These are phyloP conservation scores for Pseudonaja textilis DNA, from an alignment of 2,113 vertebrate species.

Conservation along the genomic window DNA sequence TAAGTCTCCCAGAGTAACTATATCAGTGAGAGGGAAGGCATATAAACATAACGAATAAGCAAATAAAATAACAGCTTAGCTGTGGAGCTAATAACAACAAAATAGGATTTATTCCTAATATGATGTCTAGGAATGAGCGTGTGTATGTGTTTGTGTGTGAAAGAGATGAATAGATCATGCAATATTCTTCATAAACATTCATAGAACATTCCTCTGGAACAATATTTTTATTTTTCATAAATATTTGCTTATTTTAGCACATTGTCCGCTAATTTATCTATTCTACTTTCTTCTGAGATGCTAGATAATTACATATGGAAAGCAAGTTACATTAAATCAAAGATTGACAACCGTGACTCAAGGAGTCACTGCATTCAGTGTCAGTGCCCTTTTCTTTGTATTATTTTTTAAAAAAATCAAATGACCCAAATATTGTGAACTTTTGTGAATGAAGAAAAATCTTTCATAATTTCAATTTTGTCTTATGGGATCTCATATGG, in stretches of 20 bases:
- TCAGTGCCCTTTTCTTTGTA: not conserved
- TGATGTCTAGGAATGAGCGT: not conserved
- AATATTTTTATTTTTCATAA: not conserved
- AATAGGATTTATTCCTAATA: too few relatives aligned
- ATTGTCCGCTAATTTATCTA: not conserved
- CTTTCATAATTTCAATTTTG: not conserved
- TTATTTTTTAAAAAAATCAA: not conserved
- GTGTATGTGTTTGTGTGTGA: not conserved
- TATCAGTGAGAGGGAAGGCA: too few relatives aligned
- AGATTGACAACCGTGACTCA: not conserved
- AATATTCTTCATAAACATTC: not conserved
- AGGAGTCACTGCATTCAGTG: not conserved
- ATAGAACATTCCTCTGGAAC: not conserved
- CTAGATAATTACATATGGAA: not conserved
- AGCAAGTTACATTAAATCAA: not conserved
- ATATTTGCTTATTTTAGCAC: not conserved
- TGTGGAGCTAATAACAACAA: too few relatives aligned
- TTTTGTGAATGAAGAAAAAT: not conserved
- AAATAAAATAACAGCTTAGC: too few relatives aligned
- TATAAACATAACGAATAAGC: too few relatives aligned
- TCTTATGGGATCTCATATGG: not conserved
- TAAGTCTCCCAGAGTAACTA: too few relatives aligned
- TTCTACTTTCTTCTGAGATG: not conserved
- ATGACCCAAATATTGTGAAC: not conserved
- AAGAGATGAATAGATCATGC: not conserved